Evolutionary conservation across 1,140 invertebrate genomes (phyloP).

Genomic region (Drosophila subpulchrella): DNA sequence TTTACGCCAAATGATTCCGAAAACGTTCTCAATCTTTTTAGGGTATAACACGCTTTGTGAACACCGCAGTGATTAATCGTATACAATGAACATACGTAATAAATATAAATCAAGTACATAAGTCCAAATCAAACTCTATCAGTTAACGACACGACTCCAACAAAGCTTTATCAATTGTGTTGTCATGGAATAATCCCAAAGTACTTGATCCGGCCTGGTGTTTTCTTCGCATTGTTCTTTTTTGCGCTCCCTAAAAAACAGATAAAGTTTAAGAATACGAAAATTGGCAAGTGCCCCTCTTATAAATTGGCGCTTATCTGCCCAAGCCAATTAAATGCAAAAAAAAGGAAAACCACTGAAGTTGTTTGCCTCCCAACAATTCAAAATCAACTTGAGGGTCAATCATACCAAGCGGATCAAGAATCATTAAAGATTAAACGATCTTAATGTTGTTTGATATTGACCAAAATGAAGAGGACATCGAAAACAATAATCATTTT

Average conservation of each 20-base stretch:
- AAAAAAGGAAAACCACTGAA: neutral
- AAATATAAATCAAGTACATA: slow-evolving; percentile 10
- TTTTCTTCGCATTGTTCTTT: neutral
- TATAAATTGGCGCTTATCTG: slow-evolving; percentile 30
- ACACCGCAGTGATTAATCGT: slow-evolving; percentile 18
- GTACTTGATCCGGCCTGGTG: slow-evolving; percentile 4
- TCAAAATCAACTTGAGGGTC: slow-evolving; percentile 23
- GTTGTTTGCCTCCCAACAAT: slow-evolving; percentile 1
- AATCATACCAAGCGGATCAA: slow-evolving; percentile 21
- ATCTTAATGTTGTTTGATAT: slow-evolving; percentile 2
- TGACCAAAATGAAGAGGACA: slow-evolving; percentile 1
- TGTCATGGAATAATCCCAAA: slow-evolving; percentile 49
- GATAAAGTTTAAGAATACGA: neutral
- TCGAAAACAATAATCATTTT: neutral
- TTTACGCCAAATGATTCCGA: neutral
- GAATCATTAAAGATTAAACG: neutral
- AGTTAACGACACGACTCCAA: slow-evolving; percentile 1
- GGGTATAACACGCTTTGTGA: neutral
- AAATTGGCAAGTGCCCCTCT: slow-evolving; percentile 11
- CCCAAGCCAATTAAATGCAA: slow-evolving; percentile 11
- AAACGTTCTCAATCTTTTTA: neutral
- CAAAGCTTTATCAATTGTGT: slow-evolving; percentile 27
- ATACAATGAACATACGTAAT: neutral
- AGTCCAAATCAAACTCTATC: slow-evolving; percentile 5
- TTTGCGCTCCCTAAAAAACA: neutral